phyloP scores from a whole-genome alignment of 1,140 invertebrate species.

The Leptoteleia sp. region DNA sequence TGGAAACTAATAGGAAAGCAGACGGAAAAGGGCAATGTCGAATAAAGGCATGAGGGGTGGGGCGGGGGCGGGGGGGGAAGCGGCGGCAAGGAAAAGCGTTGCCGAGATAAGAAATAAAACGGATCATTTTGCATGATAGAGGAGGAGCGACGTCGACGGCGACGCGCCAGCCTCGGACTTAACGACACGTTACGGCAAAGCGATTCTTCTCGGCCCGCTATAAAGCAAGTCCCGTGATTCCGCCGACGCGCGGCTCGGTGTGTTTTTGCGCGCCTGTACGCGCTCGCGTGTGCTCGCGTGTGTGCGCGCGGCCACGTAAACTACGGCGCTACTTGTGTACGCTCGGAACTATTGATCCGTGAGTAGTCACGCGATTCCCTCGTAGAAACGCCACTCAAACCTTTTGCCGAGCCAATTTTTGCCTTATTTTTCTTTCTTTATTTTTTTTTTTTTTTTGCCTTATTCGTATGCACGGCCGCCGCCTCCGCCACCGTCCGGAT shows the following conservation, averaged over 20 bases:
- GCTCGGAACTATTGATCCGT: constrained; percentile 79
- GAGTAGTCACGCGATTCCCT: constrained; percentile 80
- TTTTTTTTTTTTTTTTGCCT: constrained; percentile 64
- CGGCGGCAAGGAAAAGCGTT: too few species aligned
- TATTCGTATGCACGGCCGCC: constrained; percentile 61
- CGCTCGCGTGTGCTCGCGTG: too few species aligned
- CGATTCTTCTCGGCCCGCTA: constrained; percentile 49
- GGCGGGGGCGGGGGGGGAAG: too few species aligned
- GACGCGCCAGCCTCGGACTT: constrained; percentile 35
- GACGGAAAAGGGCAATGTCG: constrained; percentile 6
- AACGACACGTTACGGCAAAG: constrained; percentile 56
- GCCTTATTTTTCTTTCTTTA: too few species aligned
- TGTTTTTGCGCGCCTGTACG: constrained; percentile 51
- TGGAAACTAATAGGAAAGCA: too few species aligned
- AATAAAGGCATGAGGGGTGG: background rate
- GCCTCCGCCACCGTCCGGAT: constrained; percentile 44
- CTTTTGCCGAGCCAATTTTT: constrained; percentile 71
- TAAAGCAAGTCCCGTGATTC: constrained; percentile 38
- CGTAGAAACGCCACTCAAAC: constrained; percentile 79
- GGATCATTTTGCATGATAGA: constrained; percentile 61
- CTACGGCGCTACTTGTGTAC: constrained; percentile 59
- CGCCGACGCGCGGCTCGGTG: constrained; percentile 45
- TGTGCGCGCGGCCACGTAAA: constrained; percentile 45
- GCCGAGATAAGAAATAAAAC: constrained; percentile 27
- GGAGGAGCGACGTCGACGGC: constrained; percentile 17